Evolutionary conservation across 2,888 invertebrate species (phyloP), one percentile per base, ranked within the genome.

Genomic region (Mimas tiliae): DNA sequence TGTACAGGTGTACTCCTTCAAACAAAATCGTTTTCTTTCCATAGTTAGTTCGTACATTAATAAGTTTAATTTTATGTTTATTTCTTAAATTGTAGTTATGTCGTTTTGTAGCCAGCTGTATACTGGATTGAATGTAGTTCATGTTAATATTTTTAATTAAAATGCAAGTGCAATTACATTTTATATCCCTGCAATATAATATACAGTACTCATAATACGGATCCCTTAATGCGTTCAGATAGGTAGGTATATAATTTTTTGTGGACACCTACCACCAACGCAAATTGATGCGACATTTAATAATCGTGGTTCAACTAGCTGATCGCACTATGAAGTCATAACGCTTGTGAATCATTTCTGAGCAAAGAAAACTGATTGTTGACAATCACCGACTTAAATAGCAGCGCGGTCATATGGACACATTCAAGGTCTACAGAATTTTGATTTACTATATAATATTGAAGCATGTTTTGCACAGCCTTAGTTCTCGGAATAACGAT

Each of bases 401-500:
- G 65, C 69, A 72, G 70, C 81, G 78, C 76, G 73, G 77, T 86
- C 81, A 82, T 75, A 70, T 68, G 64, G 72, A 69, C 14, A 55
- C 69, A 72, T 68, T 78, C 83, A 83, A 84, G 82, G 78, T 72
- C 82, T 80, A 73, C 53, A 65, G 69, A 68, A 71, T 73, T 74
- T 71, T 64, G 68, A 68, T 42, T 51, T 74, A 74, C 71, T 72
- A 72, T 67, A 68, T 74, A 47, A 27, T 48, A 64, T 69, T 70
- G 63, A 73, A 71, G 68, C 65, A 72, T 86, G 86, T 86, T 87
- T 85, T 87, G 85, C 85, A 81, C 77, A 78, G 71, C 73, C 71
- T 70, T 71, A 72, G 68, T 93, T 93, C 92, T 89, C 76, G 86
- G 92, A 93, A 92, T 82, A 82, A 76, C 75, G 78, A 85, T 85